Conservation (phyloP, 2,888 invertebrate species). For the Leptopilina syphax region DNA sequence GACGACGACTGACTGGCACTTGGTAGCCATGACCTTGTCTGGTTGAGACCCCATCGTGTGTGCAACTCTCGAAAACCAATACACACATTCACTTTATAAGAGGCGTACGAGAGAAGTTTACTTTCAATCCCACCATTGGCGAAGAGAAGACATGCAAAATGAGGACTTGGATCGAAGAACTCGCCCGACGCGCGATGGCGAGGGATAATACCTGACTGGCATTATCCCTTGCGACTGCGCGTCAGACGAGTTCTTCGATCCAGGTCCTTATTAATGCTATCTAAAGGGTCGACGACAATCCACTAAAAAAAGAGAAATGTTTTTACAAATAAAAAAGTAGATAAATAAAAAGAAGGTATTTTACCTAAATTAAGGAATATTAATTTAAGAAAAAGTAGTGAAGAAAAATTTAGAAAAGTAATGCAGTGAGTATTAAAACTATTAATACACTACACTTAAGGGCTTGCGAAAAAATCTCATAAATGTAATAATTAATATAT, state of each 20-base stretch:
- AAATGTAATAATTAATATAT: too few relatives aligned
- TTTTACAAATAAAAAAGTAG: neutral
- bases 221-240: too few relatives aligned
- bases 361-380: too few relatives aligned
- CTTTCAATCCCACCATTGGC: constrained; percentile 57
- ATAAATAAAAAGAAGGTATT: neutral
- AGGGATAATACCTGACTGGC: too few relatives aligned
- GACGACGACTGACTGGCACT: constrained; percentile 61
- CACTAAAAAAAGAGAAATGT: constrained; percentile 24
- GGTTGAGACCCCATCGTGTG: constrained; percentile 60
- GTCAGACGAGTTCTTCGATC: too few relatives aligned
- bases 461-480: too few relatives aligned
- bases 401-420: too few relatives aligned
- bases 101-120: constrained; percentile 22
- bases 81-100: constrained; percentile 12
- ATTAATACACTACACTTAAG: too few relatives aligned
- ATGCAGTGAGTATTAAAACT: too few relatives aligned
- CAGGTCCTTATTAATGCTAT: neutral
- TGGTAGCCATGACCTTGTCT: constrained; percentile 76
- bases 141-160: constrained; percentile 48
- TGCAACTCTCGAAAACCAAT: constrained; percentile 29
- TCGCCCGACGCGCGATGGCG: neutral
- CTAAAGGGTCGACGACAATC: neutral
- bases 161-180: neutral
- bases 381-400: too few relatives aligned